Evolutionary conservation across 1,140 invertebrate genomes (phyloP), one percentile per base, ranked within the genome.

Genomic region (Rhynchophorus ferrugineus): DNA sequence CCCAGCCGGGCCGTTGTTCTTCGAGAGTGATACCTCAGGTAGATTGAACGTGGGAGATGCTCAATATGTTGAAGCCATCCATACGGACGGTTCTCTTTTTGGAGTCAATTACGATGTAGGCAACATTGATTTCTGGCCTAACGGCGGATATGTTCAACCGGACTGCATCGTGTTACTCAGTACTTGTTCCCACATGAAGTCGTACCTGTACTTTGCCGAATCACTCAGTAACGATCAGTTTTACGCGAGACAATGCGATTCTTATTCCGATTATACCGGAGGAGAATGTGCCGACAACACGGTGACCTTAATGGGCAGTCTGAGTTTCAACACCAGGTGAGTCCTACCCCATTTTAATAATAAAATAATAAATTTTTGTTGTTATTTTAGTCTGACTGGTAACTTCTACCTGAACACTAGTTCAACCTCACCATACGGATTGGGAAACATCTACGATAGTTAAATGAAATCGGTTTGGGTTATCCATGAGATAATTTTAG

Each of bases 101-200:
- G 5, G 11, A 29, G 24, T 29, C 24, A 29, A 6, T 11, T 11
- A 29, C 24, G 72, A 78, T 1, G 65, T 76, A 56, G 82, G 76
- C n/a, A 78, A 85, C 60, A 76, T 76, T 0, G 82, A 85, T 58
- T 84, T 84, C 62, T 83, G 76, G 48, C 80, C 79, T 0, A 83
- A 83, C 57, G 79, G 79, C 2, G 81, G 81, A 0, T 67, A 65
- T 13, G 73, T 75, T 3, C 69, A 75, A 43, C 18, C 41, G 5
- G 41, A 18, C 3, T 43, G 41, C 17, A n/a, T 5, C n/a, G n/a
- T n/a, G 5, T 5, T 38, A 5, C 5, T 3, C 7, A n/a, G n/a
- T n/a, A n/a, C n/a, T n/a, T 38, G 37, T 13, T 6, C 5, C 13
- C 37, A 38, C 13, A 38, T 6, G 5, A 38, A 13, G 13, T 5